phyloP scores from a whole-genome alignment of 2,888 invertebrate species.

The Xestoiulus laeticollis region DNA sequence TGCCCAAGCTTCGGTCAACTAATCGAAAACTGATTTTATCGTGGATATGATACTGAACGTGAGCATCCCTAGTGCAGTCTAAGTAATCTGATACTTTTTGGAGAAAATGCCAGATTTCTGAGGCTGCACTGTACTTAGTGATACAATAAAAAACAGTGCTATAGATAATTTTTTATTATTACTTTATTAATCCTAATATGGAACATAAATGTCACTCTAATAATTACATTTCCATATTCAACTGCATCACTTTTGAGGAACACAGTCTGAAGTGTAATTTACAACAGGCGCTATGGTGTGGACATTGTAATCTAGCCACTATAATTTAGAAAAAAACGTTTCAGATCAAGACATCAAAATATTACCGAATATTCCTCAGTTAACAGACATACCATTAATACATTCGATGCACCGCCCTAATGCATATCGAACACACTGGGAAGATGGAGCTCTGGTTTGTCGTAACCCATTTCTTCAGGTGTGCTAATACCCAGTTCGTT shows the following conservation, averaged over 20 bases:
- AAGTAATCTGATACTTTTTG: neutral
- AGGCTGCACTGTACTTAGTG: neutral
- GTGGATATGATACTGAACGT: too few relatives aligned
- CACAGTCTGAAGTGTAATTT: constrained; percentile 5
- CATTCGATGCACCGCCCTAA: neutral
- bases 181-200: neutral
- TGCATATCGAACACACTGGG: constrained; percentile 75
- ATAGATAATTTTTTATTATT: neutral
- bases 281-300: neutral
- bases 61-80: too few relatives aligned
- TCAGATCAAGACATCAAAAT: neutral
- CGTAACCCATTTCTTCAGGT: constrained; percentile 94
- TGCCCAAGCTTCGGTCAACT: too few relatives aligned
- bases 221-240: neutral
- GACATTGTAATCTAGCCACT: neutral
- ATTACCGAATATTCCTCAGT: neutral
- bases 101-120: neutral
- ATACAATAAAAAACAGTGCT: neutral
- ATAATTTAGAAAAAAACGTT: neutral
- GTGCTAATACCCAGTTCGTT: constrained; percentile 93
- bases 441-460: constrained; percentile 93
- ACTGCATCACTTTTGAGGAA: neutral
- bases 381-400: neutral
- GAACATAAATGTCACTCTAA: constrained; percentile 39
- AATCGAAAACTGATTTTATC: too few relatives aligned